Base-by-base conservation (phyloP, 2,113 vertebrate species). In the Cisticola juncidis region DNA sequence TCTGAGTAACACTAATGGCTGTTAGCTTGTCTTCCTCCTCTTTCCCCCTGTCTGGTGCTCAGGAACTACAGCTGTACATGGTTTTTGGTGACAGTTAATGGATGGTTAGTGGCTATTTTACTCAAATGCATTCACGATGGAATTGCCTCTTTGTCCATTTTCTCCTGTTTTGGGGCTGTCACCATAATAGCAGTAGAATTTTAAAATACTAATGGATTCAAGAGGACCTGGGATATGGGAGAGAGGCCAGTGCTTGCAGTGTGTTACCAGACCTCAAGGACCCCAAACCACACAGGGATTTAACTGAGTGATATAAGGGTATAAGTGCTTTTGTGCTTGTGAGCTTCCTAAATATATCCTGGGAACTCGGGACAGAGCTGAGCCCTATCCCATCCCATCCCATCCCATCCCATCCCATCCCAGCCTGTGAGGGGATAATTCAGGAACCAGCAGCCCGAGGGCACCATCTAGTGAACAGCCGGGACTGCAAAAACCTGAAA, bases 381-480 rank as follows among this genome's bases (percentile, higher is more conserved):
- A 17, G 6, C 17, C 64, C 33, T 36, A 15, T 64, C 79, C 79
- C 51, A n/a, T 44, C 73, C 74, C 70, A 25, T 29, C 65, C 35
- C 56, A 51, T 38, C 38, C 38, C 38, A 38, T 38, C 38, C 66
- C 14, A 25, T 22, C 69, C 74, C 70, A 25, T 29, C 65, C 35
- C 56, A 51, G n/a, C 14, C 48, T 9, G 60, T 1, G 7, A 70
- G 25, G 73, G 65, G 53, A 64, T 19, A 35, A 53, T 19, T n/a
- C 44, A 2, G 84, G 35, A 18, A 68, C 56, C 86, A 66, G 69
- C 91, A 96, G 96, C 92, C 94, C 94, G 92, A 91, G 96, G 91
- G 90, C 96, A 95, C 97, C 97, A 97, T 74, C 97, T 96, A 96
- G 96, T 96, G 97, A 90, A 89, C 47, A 86, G 44, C 69, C 5